Evolutionary conservation across 2,113 vertebrate species (phyloP).

Genomic region (Corythaeola cristata): DNA sequence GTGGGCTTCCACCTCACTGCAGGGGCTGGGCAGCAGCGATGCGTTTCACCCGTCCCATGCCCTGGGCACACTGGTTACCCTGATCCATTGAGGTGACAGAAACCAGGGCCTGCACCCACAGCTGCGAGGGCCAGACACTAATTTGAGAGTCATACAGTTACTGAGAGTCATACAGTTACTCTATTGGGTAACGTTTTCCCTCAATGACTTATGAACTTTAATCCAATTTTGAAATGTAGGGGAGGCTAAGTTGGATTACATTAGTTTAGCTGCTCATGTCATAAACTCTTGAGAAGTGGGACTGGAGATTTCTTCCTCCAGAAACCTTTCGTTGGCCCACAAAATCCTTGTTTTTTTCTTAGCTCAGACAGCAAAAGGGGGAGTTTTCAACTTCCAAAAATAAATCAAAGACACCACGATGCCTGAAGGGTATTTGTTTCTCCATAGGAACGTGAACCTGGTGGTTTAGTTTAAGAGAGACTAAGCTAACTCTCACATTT

Average conservation of each 20-base stretch:
- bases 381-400: constrained; percentile 41
- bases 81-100: accelerated
- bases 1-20: neutral
- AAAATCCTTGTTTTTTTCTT: neutral
- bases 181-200: constrained; percentile 22
- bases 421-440: constrained; percentile 58
- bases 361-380: neutral
- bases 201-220: constrained; percentile 1
- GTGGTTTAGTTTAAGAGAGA: constrained; percentile 47
- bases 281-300: neutral
- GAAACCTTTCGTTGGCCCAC: neutral
- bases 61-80: accelerated
- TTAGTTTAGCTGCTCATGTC: constrained; percentile 3
- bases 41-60: neutral
- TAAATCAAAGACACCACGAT: constrained; percentile 48
- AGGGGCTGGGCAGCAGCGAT: accelerated
- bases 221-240: constrained; percentile 51
- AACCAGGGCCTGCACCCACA: neutral
- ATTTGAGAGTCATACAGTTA: neutral
- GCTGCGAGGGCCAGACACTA: neutral
- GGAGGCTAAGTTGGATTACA: neutral
- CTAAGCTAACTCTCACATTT: constrained; percentile 50
- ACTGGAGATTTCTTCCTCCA: neutral
- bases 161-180: neutral
- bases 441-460: constrained; percentile 49